Conservation (phyloP, 1,140 invertebrate genomes). For the Coelopa frigida region DNA sequence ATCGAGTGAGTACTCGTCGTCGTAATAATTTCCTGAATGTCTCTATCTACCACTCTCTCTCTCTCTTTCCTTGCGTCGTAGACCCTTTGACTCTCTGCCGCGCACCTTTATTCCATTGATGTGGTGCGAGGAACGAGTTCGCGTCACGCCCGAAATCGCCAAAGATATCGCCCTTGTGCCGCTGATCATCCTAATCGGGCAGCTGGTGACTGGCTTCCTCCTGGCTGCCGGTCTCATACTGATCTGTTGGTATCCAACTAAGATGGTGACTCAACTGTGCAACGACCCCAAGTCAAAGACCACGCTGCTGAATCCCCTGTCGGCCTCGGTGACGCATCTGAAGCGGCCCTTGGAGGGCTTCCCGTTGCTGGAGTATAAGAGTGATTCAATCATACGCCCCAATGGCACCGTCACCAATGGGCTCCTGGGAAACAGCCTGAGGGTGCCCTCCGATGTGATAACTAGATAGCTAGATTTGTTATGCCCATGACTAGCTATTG, state of each 20-base stretch:
- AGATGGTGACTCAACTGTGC: conserved; percentile 28
- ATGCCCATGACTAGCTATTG: no score
- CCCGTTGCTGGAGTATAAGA: conserved; percentile 3
- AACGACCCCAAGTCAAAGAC: conserved; percentile 35
- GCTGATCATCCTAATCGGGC: conserved; percentile 31
- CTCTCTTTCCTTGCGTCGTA: conserved; percentile 31
- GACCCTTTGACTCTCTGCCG: conserved; percentile 58
- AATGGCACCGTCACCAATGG: conserved; percentile 14
- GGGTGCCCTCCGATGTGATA: conserved; percentile 27
- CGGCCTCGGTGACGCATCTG: conserved; percentile 15
- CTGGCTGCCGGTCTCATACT: conserved; percentile 33
- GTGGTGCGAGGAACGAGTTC: conserved; percentile 65
- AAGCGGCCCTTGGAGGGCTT: conserved; percentile 13
- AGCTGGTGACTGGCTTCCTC: conserved; percentile 32
- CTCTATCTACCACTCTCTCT: neutral
- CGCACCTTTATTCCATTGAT: conserved; percentile 65
- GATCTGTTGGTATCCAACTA: conserved; percentile 39
- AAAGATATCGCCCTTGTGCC: conserved; percentile 32
- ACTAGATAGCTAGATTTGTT: no score
- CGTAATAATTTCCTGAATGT: neutral
- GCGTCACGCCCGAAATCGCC: conserved; percentile 50
- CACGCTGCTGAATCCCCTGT: conserved; percentile 22
- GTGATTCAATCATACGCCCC: neutral
- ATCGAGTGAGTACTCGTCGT: conserved; percentile 52
- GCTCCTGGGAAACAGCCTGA: conserved; percentile 15